Conservation (phyloP, 2,113 vertebrate genomes). For the Aplodontia rufa region DNA sequence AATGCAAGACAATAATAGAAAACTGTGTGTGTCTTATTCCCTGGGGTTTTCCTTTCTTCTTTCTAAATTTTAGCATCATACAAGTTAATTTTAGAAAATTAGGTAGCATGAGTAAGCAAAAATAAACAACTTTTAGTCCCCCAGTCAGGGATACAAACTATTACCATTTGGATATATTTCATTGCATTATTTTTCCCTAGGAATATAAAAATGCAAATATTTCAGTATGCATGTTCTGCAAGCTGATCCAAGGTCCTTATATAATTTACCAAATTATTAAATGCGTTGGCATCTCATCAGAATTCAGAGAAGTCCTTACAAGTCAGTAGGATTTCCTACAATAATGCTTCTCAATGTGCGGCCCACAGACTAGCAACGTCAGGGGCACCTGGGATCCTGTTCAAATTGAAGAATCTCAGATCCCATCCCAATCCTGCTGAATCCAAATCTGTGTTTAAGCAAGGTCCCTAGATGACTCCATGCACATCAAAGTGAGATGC, state of each 20-base stretch:
- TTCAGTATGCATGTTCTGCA: neutral
- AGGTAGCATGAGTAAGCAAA: neutral
- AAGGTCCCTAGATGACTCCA: neutral
- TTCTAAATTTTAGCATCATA: neutral
- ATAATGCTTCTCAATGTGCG: neutral
- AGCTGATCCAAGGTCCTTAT: neutral
- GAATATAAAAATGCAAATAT: neutral
- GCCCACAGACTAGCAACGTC: neutral
- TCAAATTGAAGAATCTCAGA: neutral
- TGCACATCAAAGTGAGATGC: neutral
- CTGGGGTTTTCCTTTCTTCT: neutral
- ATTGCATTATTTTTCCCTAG: neutral
- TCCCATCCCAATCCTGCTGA: neutral
- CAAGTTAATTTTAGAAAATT: neutral
- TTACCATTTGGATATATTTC: neutral
- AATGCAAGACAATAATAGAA: neutral
- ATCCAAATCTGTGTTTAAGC: neutral
- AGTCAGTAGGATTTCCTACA: neutral
- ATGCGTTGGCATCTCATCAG: neutral
- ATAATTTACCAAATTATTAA: neutral
- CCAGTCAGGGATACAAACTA: neutral
- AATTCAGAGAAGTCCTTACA: neutral
- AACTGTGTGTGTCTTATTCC: neutral
- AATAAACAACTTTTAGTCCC: neutral
- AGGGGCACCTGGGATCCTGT: neutral